Evolutionary conservation across 2,888 invertebrate species (phyloP), one percentile per base, ranked within the genome.

Genomic region (Timandra comae): DNA sequence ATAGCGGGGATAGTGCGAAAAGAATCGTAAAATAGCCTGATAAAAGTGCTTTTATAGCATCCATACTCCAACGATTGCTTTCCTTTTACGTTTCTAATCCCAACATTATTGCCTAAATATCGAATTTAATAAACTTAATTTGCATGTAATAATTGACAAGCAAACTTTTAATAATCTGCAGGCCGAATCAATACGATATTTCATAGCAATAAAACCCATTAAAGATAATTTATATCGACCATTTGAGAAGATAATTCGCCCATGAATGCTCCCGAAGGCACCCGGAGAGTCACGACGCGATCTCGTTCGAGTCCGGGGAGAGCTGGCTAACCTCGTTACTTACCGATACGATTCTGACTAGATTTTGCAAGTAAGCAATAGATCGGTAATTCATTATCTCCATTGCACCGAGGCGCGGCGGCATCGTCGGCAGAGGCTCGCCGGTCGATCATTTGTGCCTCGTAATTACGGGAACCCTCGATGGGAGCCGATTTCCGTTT

Each of bases 321-420:
- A 56, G 52, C 49, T 59, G 53, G 56, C 51, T 77, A 78, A 75
- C 71, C 65, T 76, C 65, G 69, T 80, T 79, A 78, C 67, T 69
- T 63, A 61, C 63, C 56, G 66, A 64, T 69, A 65, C 64, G 59
- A 67, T 59, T 63, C 53, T 49, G 56, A 56, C 63, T 71, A 61
- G 68, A 76, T 78, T 80, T 68, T 73, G 79, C 77, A 77, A 76
- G 73, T 70, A 56, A 74, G 79, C 73, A 68, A 69, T 69, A 55
- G 60, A 56, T 67, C 58, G 54, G 72, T 73, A 73, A 78, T 78
- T 81, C 77, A 79, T 78, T 74, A 74, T 69, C 67, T 64, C 63
- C 61, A 69, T 58, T 66, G 63, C 65, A 73, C 64, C 47, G 56
- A 52, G 35, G 37, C 30, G 45, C 29, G 34, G 38, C 3, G 43